Base-by-base conservation (phyloP, 2,888 invertebrate species). In the Myopa testacea region DNA sequence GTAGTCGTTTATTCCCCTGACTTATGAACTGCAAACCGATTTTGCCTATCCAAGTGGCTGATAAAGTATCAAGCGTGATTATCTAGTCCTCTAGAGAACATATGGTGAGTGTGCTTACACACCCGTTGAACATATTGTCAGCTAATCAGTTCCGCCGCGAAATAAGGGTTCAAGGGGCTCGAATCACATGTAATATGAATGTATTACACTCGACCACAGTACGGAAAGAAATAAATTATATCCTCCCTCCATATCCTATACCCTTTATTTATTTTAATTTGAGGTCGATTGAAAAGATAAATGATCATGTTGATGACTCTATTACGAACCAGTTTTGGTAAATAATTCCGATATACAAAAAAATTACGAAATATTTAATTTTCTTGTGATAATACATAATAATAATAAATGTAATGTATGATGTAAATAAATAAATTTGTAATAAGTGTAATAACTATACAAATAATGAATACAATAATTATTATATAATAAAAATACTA, bases 1-100 rank as follows among this genome's bases (percentile, higher is more conserved):
- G 89, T 88, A 89, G 88, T 88, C 89, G 89, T 89, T 89, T 89
- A 89, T 87, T 88, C 86, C 87, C 87, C 86, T 87, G 87, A 87
- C 88, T 87, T 86, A 84, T 83, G 79, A 78, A 40, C 75, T 75
- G 63, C 45, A 70, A 69, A 19, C 69, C 68, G 4, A 74, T 77
- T 73, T 73, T 75, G 75, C n/a, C 16, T 75, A 75, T 55, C 55
- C 67, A 75, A 75, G 67, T 67, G 67, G 38, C 55, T 68, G 75
- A 55, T 67, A 75, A 55, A 38, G 19, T 38, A 75, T 67, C 67
- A 67, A 60, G 37, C 67, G 55, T 75, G 52, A 75, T 75, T 75
- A 75, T 67, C 67, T 37, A 67, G 50, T 75, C n/a, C 75, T 75
- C 68, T 38, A 67, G 75, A 75, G 75, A 75, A 75, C 71, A 76